These are phyloP conservation scores for Lutjanus argentimaculatus DNA, from an alignment of 2,797 vertebrate genomes.

Conservation along the genomic window DNA sequence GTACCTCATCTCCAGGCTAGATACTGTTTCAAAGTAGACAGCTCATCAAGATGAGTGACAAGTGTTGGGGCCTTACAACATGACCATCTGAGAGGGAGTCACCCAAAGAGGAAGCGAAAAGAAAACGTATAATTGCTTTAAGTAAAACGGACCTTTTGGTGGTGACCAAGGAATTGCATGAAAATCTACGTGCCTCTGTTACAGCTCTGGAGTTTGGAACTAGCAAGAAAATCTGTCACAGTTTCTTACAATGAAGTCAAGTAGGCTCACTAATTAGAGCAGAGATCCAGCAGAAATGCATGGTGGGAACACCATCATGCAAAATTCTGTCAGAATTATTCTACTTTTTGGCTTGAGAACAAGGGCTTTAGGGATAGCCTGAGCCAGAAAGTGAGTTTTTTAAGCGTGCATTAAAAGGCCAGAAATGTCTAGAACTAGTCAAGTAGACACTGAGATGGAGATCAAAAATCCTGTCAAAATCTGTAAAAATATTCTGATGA, in stretches of 20 bases:
- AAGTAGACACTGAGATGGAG: constrained; percentile 24
- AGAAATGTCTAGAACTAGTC: constrained; percentile 16
- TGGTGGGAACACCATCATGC: constrained; percentile 41
- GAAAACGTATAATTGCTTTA: constrained; percentile 31
- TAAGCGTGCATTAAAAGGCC: constrained; percentile 44
- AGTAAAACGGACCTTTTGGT: constrained; percentile 29
- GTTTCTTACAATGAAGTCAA: constrained; percentile 18
- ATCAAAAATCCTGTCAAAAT: constrained; percentile 36
- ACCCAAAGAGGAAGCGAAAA: constrained; percentile 43
- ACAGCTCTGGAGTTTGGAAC: constrained; percentile 20
- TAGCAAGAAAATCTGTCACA: constrained; percentile 17
- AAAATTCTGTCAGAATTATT: constrained; percentile 64
- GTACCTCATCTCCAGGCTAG: constrained; percentile 71
- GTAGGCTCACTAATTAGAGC: constrained; percentile 50
- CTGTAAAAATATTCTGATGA: constrained; percentile 16
- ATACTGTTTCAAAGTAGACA: constrained; percentile 72
- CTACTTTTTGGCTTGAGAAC: constrained; percentile 45
- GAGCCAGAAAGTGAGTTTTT: constrained; percentile 25
- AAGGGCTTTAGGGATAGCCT: constrained; percentile 30
- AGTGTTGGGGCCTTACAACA: constrained; percentile 67
- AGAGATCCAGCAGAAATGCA: constrained; percentile 32
- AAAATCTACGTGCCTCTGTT: neutral
- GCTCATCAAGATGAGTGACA: constrained; percentile 81
- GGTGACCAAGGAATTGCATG: constrained; percentile 6
- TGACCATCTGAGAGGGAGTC: constrained; percentile 53